Evolutionary conservation across 2,113 vertebrate species (phyloP).

Genomic region (Artemisiospiza belli): DNA sequence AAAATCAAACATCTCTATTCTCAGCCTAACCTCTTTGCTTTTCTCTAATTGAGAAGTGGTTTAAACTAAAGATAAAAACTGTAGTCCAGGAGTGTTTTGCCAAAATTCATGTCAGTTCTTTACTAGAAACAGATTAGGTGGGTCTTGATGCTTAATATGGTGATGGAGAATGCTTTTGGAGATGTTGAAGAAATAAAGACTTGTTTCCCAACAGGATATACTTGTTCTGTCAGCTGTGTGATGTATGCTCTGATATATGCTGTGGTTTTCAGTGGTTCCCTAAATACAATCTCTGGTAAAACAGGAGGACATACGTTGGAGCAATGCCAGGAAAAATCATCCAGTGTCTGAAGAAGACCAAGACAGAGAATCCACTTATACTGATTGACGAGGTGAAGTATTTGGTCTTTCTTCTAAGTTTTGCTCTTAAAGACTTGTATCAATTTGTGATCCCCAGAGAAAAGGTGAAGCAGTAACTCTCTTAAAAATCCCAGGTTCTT

Average conservation of each 20-base stretch:
- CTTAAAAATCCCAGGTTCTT: neutral
- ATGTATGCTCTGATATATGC: neutral
- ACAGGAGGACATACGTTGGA: constrained; percentile 94
- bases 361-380: constrained; percentile 94
- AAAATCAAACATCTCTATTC: neutral
- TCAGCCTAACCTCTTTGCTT: neutral
- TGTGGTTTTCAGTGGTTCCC: neutral
- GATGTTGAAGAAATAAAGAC: neutral
- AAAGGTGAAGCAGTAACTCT: neutral
- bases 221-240: neutral
- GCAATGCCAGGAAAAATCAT: constrained; percentile 99
- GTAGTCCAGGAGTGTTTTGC: neutral
- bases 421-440: neutral
- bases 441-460: neutral
- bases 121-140: neutral
- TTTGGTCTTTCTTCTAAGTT: neutral
- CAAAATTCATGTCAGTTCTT: neutral
- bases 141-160: neutral
- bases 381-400: constrained; percentile 91
- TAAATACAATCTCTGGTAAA: constrained; percentile 7
- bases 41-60: neutral
- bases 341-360: constrained; percentile 98
- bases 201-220: neutral
- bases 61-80: neutral
- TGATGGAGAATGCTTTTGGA: neutral